Evolutionary conservation across 1,140 invertebrate genomes (phyloP).

Genomic region (Chironomus striatipennis): DNA sequence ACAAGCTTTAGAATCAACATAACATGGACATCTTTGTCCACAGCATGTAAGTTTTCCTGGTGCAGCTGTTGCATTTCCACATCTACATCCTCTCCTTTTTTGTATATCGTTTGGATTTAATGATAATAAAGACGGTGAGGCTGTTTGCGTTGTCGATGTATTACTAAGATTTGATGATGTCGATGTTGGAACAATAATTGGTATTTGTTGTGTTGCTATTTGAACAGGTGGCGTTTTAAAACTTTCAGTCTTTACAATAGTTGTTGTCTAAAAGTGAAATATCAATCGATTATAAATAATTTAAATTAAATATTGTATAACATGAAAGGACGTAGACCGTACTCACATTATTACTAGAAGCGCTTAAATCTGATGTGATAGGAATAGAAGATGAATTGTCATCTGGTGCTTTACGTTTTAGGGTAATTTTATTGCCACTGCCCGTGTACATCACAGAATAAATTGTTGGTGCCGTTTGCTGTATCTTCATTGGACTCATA

Average conservation of each 20-base stretch:
- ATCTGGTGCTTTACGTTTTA: constrained; percentile 64
- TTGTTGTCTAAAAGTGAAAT: constrained; percentile 1
- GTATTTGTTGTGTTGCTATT: background rate
- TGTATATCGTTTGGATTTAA: constrained; percentile 27
- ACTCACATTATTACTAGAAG: constrained; percentile 1
- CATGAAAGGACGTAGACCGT: background rate
- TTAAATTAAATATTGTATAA: background rate
- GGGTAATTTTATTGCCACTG: constrained; percentile 70
- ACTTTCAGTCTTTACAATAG: constrained; percentile 18
- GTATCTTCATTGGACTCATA: constrained; percentile 28
- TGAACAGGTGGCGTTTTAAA: background rate
- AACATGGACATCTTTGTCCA: constrained; percentile 87
- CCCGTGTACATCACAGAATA: constrained; percentile 72
- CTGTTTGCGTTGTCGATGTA: background rate
- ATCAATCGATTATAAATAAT: background rate
- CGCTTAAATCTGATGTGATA: background rate
- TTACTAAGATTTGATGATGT: background rate
- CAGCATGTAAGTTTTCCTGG: constrained; percentile 86
- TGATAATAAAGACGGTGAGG: constrained; percentile 24
- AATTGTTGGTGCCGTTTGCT: constrained; percentile 48
- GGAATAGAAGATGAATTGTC: constrained; percentile 29
- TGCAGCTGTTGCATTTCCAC: constrained; percentile 79
- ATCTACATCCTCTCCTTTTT: constrained; percentile 71
- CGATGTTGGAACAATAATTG: background rate
- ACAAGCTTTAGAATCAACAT: constrained; percentile 77